phyloP scores from a whole-genome alignment of 2,797 vertebrate genomes.

The Enteromius unitaeniatus region DNA sequence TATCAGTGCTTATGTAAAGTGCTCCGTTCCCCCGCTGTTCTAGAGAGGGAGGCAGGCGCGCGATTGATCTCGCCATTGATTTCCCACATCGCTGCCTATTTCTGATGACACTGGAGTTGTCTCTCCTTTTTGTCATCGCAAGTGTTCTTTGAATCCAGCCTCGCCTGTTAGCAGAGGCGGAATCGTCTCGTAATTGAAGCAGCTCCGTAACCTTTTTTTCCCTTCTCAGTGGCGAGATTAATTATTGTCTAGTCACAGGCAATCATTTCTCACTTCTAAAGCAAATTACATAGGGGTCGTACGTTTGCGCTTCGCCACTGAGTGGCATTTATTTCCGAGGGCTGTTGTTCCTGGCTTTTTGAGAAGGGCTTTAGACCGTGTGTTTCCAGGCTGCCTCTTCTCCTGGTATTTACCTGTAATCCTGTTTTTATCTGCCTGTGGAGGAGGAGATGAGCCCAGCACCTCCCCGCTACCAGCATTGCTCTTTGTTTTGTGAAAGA shows the following conservation, averaged over 20 bases:
- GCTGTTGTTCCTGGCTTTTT: constrained; percentile 39
- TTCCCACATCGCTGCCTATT: constrained; percentile 75
- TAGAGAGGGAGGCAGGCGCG: constrained; percentile 54
- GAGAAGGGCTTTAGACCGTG: constrained; percentile 35
- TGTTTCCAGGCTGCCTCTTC: constrained; percentile 63
- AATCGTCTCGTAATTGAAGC: constrained; percentile 55
- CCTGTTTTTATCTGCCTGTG: constrained; percentile 70
- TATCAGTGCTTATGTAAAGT: constrained; percentile 75
- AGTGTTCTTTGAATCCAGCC: constrained; percentile 71
- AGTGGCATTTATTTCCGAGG: constrained; percentile 42
- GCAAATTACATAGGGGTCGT: constrained; percentile 52
- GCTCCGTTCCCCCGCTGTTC: constrained; percentile 47
- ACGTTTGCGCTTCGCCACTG: constrained; percentile 16
- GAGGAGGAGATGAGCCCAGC: constrained; percentile 60
- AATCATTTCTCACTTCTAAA: constrained; percentile 60
- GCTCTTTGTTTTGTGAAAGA: constrained; percentile 72
- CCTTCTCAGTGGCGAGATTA: constrained; percentile 51
- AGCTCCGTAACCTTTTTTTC: constrained; percentile 51
- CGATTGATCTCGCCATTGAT: constrained; percentile 79
- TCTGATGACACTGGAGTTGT: constrained; percentile 75
- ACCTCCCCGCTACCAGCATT: constrained; percentile 44
- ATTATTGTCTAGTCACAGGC: constrained; percentile 62
- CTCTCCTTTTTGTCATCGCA: constrained; percentile 75
- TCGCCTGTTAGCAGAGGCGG: constrained; percentile 52
- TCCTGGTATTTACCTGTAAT: constrained; percentile 74